These are phyloP conservation scores for Lepidurus arcticus DNA, from an alignment of 1,140 invertebrate species.

Conservation along the genomic window DNA sequence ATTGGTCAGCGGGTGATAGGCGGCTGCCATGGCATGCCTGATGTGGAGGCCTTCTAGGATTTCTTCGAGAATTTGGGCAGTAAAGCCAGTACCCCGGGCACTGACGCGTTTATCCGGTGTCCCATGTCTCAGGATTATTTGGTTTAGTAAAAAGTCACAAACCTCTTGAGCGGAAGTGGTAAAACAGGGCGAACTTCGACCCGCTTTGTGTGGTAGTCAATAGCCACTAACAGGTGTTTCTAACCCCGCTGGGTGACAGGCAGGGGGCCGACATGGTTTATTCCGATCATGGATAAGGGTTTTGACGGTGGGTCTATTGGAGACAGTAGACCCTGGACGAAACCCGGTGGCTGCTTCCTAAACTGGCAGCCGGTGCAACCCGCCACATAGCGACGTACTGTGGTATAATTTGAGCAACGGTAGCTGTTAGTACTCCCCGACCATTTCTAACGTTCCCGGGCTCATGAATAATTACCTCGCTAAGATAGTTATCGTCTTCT, in stretches of 20 bases:
- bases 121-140: constrained; percentile 36
- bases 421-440: background rate
- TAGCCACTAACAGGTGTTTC: constrained; percentile 38
- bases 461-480: background rate
- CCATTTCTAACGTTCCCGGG: background rate
- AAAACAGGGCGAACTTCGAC: constrained; percentile 37
- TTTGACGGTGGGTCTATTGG: constrained; percentile 26
- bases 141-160: constrained; percentile 37
- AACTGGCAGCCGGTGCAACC: constrained; percentile 38
- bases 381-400: constrained; percentile 34
- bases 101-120: constrained; percentile 34
- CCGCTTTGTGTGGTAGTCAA: constrained; percentile 42
- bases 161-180: constrained; percentile 39
- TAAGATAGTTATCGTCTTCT: background rate
- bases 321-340: constrained; percentile 30
- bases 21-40: constrained; percentile 13
- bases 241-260: constrained; percentile 38
- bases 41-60: constrained; percentile 28
- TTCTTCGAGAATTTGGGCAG: constrained; percentile 26
- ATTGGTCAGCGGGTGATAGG: constrained; percentile 35
- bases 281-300: constrained; percentile 40
- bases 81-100: constrained; percentile 36
- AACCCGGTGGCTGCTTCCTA: constrained; percentile 30
- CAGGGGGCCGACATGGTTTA: constrained; percentile 42
- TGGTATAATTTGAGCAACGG: background rate